Base-by-base conservation (phyloP, 2,888 invertebrate species). In the Thalpophila matura region DNA sequence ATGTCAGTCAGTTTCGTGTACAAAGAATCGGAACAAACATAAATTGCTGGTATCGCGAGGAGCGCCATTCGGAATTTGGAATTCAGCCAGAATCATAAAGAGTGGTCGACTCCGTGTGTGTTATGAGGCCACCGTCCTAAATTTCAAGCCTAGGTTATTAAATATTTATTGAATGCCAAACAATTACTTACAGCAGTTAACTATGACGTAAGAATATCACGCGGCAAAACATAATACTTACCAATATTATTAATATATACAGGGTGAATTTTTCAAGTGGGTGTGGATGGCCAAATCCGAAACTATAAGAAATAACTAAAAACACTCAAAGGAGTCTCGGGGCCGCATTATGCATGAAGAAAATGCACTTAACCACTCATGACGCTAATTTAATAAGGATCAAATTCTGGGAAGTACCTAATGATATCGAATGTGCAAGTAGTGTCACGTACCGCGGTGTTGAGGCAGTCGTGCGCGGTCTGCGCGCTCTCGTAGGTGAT, bases 401-500 rank as follows among this genome's bases (percentile, higher is more conserved):
- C n/a, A n/a, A n/a, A n/a, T n/a, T n/a, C n/a, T n/a, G n/a, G n/a
- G n/a, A n/a, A n/a, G n/a, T n/a, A n/a, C n/a, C n/a, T n/a, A n/a
- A n/a, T n/a, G n/a, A n/a, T n/a, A n/a, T n/a, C n/a, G n/a, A n/a
- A n/a, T n/a, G n/a, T n/a, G n/a, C n/a, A n/a, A n/a, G n/a, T n/a
- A 4, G 22, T 0, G 27, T 40, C 10, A 80, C 83, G 72, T 4
- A 91, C 92, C 79, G 91, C 89, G 35, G 91, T 89, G 81, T 81
- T 83, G 82, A 98, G 96, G 82, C 98, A 98, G 85, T 96, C 96
- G 86, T 96, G 96, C 61, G 98, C 99, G 53, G 97, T 96, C 80
- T 96, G 96, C 64, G 96, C 74, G 72, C 58, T 97, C 89, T 99
- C 99, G 93, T 98, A 99, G 9, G 98, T 98, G 82, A 99, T 97